phyloP scores from a whole-genome alignment of 2,888 invertebrate species.

The Rhagophthalmus giganteus region DNA sequence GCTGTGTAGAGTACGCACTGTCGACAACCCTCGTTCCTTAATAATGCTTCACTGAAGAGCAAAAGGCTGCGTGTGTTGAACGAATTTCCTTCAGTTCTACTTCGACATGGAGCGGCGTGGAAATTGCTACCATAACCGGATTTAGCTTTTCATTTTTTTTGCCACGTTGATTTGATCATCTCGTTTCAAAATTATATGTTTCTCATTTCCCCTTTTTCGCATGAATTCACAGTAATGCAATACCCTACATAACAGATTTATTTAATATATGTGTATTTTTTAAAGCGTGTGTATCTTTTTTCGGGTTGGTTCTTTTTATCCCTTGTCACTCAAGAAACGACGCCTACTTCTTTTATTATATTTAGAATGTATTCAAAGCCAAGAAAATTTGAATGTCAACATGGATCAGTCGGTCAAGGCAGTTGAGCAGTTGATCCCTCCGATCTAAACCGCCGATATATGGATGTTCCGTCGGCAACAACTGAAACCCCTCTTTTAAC shows the following conservation, averaged over 20 bases:
- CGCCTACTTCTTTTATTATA: conserved; percentile 44
- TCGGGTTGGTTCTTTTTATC: conserved; percentile 40
- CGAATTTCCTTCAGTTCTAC: conserved; percentile 30
- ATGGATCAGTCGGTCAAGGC: conserved; percentile 52
- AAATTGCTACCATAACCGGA: conserved; percentile 60
- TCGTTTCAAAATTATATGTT: conserved; percentile 48
- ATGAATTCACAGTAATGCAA: conserved; percentile 39
- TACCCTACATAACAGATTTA: conserved; percentile 37
- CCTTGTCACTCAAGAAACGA: conserved; percentile 33
- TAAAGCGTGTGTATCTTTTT: conserved; percentile 37
- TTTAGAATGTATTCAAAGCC: conserved; percentile 51
- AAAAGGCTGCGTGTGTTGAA: conserved; percentile 28
- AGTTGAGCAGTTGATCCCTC: conserved; percentile 46
- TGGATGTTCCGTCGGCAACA: conserved; percentile 20
- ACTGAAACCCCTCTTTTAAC: conserved; percentile 15
- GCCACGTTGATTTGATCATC: conserved; percentile 56
- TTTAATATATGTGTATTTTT: conserved; percentile 43
- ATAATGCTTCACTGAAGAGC: conserved; percentile 23
- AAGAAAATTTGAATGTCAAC: conserved; percentile 58
- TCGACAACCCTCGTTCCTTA: conserved; percentile 14
- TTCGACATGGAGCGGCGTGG: conserved; percentile 43
- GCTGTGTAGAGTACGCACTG: conserved; percentile 11
- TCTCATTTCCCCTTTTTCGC: conserved; percentile 49
- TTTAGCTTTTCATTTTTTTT: conserved; percentile 61
- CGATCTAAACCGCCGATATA: conserved; percentile 24